phyloP scores from a whole-genome alignment of 2,888 invertebrate genomes.

The Pammene fasciana region DNA sequence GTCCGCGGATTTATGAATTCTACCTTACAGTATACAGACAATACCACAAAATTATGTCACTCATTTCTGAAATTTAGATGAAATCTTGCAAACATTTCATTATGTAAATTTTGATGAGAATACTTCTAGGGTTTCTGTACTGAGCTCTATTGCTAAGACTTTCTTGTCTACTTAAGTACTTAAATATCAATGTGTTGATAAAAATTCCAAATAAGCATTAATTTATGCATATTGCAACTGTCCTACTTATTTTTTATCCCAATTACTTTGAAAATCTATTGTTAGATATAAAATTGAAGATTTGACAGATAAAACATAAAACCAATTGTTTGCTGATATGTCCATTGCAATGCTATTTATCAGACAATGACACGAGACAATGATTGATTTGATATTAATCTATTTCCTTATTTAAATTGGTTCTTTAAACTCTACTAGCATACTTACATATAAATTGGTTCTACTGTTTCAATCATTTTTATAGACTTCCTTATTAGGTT shows the following conservation, averaged over 20 bases:
- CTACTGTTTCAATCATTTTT: background rate
- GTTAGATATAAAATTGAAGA: background rate
- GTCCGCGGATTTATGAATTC: no score
- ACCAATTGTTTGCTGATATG: no score
- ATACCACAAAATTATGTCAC: no score
- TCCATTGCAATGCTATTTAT: slow-evolving; percentile 11
- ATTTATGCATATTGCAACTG: background rate
- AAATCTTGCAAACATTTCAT: no score
- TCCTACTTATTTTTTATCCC: slow-evolving; percentile 1
- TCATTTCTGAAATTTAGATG: no score
- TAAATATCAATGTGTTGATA: no score
- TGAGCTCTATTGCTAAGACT: no score
- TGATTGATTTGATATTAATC: background rate
- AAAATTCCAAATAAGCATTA: no score
- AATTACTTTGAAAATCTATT: background rate
- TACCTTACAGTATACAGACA: no score
- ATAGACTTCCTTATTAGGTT: slow-evolving; percentile 1
- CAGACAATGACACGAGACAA: slow-evolving; percentile 10
- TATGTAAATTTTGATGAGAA: no score
- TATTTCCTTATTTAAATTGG: slow-evolving; percentile 3
- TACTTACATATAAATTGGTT: background rate
- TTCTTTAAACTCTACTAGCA: background rate
- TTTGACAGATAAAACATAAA: slow-evolving; percentile 3
- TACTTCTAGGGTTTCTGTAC: background rate
- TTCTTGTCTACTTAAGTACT: no score